Evolutionary conservation across 2,888 invertebrate species (phyloP).

Genomic region (Hyposoter dolosus): DNA sequence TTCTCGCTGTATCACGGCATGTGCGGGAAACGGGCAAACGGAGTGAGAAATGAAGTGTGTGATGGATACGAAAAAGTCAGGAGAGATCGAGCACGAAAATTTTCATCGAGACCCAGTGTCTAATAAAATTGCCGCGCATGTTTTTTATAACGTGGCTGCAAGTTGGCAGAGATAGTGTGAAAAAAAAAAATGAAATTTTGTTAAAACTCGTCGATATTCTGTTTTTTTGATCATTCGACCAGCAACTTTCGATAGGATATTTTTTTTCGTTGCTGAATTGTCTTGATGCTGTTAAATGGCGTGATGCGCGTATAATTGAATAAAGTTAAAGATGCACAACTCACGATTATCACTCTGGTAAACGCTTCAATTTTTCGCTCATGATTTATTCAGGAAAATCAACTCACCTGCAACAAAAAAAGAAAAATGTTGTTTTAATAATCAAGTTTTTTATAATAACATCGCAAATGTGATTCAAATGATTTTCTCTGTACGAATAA

Average conservation of each 20-base stretch:
- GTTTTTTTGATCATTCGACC: slow-evolving; percentile 37
- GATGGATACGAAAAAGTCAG: slow-evolving; percentile 54
- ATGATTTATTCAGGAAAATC: slow-evolving; percentile 43
- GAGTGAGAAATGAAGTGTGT: slow-evolving; percentile 41
- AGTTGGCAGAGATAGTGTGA: neutral
- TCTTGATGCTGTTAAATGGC: slow-evolving; percentile 12
- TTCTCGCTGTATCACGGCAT: slow-evolving; percentile 52
- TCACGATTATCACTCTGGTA: slow-evolving; percentile 53
- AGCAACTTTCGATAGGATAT: slow-evolving; percentile 9
- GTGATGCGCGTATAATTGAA: slow-evolving; percentile 5
- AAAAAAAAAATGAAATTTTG: neutral
- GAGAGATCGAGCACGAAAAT: slow-evolving; percentile 46
- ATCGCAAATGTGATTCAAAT: neutral
- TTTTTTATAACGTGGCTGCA: neutral
- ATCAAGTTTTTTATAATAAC: neutral
- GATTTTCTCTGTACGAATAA: too few species aligned
- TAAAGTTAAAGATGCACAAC: slow-evolving; percentile 43
- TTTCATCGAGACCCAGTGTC: neutral
- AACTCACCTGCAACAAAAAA: slow-evolving; percentile 71
- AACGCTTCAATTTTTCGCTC: slow-evolving; percentile 35
- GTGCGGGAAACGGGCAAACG: slow-evolving; percentile 33
- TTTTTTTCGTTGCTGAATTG: slow-evolving; percentile 21
- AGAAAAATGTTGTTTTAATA: slow-evolving; percentile 34
- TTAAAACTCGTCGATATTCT: too few species aligned
- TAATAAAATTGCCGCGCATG: slow-evolving; percentile 1